Evolutionary conservation across 2,797 vertebrate genomes (phyloP), one percentile per base, ranked within the genome.

Genomic region (Sandelia bainsii): DNA sequence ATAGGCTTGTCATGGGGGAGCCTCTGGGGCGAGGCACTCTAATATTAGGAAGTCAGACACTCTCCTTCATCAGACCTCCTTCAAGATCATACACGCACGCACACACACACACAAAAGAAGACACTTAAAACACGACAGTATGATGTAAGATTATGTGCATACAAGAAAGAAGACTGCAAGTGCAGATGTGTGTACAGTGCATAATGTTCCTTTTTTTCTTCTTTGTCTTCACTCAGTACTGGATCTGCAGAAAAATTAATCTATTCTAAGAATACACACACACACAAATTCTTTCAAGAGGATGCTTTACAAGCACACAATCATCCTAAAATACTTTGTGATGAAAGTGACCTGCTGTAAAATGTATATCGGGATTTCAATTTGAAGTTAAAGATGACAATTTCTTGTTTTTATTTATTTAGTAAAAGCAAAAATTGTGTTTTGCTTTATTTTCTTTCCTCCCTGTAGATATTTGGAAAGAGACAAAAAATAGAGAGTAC

Each of bases 1-100:
- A 93, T 75, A 56, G 61, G 34, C 62, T 84, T 51, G 78, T 83
- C 81, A 65, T 70, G 65, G 80, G 86, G 75, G 89, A 88, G 84
- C 82, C 81, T 86, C 78, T 83, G 75, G 81, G 86, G 84, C 44
- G 73, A 80, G 82, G 80, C 82, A 45, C 56, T 71, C 75, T 83
- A 53, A 88, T 81, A 85, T 88, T 78, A 89, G 72, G 23, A 80
- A 82, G 78, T 79, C 62, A 78, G 56, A 75, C 81, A 81, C 34
- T 71, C 70, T 73, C 32, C 64, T 84, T 70, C 48, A 62, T 75
- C 58, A 44, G 57, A 37, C 63, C 69, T 71, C 53, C 60, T 74
- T 70, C 6, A 25, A 53, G 52, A 4, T 22, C 59, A 42, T 17
- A 27, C 29, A 72, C 23, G 14, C 19, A 59, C 16, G 60, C 19